phyloP scores from a whole-genome alignment of 2,888 invertebrate species.

The Pheosia tremula region DNA sequence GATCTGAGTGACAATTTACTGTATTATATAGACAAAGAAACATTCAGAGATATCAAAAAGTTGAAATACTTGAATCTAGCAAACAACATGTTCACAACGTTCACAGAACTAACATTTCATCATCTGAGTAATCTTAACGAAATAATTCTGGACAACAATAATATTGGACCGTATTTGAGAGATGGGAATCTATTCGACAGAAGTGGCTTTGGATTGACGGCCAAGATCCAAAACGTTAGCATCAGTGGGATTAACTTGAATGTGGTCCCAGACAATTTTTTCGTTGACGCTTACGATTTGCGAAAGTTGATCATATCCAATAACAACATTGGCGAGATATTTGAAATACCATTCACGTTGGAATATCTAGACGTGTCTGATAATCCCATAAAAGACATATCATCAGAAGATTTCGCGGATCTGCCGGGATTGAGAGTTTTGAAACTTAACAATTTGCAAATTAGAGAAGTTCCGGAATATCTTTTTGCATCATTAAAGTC shows the following conservation, averaged over 20 bases:
- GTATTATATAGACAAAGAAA: constrained; percentile 60
- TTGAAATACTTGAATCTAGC: constrained; percentile 73
- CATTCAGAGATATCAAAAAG: constrained; percentile 64
- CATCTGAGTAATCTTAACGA: constrained; percentile 64
- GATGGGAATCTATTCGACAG: constrained; percentile 66
- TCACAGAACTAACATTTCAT: constrained; percentile 68
- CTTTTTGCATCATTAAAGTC: constrained; percentile 82
- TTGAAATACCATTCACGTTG: constrained; percentile 82
- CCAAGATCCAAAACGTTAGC: constrained; percentile 61
- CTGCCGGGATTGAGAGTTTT: constrained; percentile 80
- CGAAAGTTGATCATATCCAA: constrained; percentile 73
- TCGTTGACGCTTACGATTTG: constrained; percentile 73
- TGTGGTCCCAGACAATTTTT: constrained; percentile 67
- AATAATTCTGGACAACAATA: constrained; percentile 73
- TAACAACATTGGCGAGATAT: constrained; percentile 82
- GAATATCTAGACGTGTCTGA: constrained; percentile 86
- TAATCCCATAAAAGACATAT: constrained; percentile 80
- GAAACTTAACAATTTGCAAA: constrained; percentile 82
- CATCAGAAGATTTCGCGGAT: constrained; percentile 75
- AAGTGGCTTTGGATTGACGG: constrained; percentile 66
- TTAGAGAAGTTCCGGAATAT: constrained; percentile 80
- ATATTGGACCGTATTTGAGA: constrained; percentile 62
- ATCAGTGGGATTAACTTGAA: constrained; percentile 62
- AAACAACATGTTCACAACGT: constrained; percentile 68
- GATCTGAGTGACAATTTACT: constrained; percentile 73